Base-by-base conservation (phyloP, 2,797 vertebrate genomes). In the Channa striata region DNA sequence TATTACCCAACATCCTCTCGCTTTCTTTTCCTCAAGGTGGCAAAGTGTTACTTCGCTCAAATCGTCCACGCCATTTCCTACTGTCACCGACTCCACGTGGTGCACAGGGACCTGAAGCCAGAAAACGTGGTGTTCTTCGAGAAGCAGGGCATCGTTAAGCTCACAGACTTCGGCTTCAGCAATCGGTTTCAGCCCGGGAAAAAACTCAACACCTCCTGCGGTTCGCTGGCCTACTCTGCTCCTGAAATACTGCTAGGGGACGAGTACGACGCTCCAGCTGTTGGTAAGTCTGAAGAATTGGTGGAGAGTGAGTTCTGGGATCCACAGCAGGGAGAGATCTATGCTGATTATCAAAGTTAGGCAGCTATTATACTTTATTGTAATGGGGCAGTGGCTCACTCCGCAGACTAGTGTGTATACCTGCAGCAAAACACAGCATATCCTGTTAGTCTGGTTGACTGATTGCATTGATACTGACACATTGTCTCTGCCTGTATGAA, bases 91-190 rank as follows among this genome's bases (percentile, higher is more conserved):
- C 97, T 97, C 43, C 96, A 94, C 49, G 97, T 99, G 85, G 97
- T 99, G 82, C 97, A 99, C 88, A 92, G 97, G 80, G 97, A 99
- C 91, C 96, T 99, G 69, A 99, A 99, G 95, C 97, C 97, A 1
- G 97, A 99, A 93, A 99, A 99, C 47, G 96, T 99, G 65, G 96
- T 99, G 57, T 99, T 99, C 93, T 98, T 99, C 63, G 96, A 97
- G 89, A 97, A 98, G 82, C 97, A 97, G 93, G 97, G 97, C 68
- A 94, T 98, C 57, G 97, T 99, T 76, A 99, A 99, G 92, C 93
- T 99, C 87, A 99, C 97, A 6, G 97, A 98, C 91, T 99, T 99
- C 66, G 97, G 97, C 81, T 99, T 99, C 93, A 99, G 97, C 93
- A 99, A 99, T 93, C 96, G 97, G 67, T 99, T 99, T 72, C 97